Evolutionary conservation across 2,113 vertebrate species (phyloP).

Genomic region (Calypte anna): DNA sequence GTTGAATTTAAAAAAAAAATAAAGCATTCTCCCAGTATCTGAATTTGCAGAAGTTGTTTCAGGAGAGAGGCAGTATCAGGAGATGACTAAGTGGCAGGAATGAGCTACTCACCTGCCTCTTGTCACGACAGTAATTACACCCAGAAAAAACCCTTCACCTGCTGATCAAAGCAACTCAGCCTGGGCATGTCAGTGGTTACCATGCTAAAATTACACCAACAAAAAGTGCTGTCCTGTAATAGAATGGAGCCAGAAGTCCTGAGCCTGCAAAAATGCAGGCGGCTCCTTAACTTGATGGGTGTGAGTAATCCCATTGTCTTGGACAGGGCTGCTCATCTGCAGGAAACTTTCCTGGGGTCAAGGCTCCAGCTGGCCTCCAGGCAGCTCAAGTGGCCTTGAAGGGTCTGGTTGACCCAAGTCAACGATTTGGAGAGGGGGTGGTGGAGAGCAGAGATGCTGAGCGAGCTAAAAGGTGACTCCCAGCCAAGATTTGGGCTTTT

Average conservation of each 20-base stretch:
- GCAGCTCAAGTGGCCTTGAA: background rate
- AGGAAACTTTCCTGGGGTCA: background rate
- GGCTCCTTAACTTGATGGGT: background rate
- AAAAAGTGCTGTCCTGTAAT: background rate
- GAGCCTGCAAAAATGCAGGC: slow-evolving; percentile 42
- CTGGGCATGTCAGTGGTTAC: background rate
- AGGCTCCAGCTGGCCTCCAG: background rate
- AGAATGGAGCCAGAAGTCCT: background rate
- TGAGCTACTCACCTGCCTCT: background rate
- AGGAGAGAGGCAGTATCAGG: background rate
- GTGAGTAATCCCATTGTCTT: slow-evolving; percentile 13
- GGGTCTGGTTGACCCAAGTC: background rate
- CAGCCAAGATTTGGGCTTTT: background rate
- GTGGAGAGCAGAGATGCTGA: background rate
- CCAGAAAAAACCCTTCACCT: background rate
- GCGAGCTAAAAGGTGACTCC: background rate
- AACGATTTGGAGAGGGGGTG: fast-evolving
- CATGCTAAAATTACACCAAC: background rate
- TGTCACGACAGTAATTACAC: background rate
- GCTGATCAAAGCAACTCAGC: background rate
- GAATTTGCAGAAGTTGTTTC: background rate
- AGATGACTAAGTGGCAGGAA: slow-evolving; percentile 1
- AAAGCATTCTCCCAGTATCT: fast-evolving
- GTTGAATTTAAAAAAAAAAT: fast-evolving
- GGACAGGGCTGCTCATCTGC: background rate